Percentiles rank a stretch among this genome's conserved stretches.
Evolutionary conservation across 2,888 invertebrate genomes (phyloP).

Genomic region (Spisula solida): DNA sequence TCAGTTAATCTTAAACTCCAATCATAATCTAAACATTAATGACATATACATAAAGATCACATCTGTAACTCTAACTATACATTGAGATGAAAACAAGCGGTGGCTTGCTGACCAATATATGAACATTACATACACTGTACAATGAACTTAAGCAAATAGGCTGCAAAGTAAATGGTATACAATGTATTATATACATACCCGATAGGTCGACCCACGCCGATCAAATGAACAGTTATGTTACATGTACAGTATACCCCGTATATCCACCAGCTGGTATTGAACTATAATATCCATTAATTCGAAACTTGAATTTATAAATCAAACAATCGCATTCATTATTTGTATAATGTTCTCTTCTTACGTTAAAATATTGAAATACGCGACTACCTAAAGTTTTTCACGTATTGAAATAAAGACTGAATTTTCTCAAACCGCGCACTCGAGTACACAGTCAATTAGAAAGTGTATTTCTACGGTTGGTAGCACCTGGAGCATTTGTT

Average conservation of each 20-base stretch:
- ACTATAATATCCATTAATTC: neutral
- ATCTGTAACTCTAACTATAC: neutral
- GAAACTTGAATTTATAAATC: slow-evolving; percentile 15
- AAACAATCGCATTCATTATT: neutral
- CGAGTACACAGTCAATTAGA: neutral
- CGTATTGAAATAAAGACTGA: neutral
- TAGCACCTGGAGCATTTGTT: neutral
- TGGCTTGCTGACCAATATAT: neutral
- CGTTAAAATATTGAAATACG: neutral
- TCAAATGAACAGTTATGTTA: neutral
- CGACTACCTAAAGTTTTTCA: slow-evolving; percentile 9
- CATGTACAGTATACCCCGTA: neutral
- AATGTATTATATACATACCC: neutral
- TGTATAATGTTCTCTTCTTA: neutral
- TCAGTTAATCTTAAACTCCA: neutral
- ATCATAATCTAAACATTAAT: neutral
- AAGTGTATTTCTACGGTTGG: neutral
- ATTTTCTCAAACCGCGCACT: neutral
- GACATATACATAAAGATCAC: neutral
- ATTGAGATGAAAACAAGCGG: neutral
- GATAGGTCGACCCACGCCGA: neutral
- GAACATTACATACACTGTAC: neutral
- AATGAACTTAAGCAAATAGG: neutral
- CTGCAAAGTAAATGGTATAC: neutral
- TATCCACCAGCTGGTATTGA: neutral